Conservation (phyloP, 2,888 invertebrate species). For the Cerceris rybyensis region DNA sequence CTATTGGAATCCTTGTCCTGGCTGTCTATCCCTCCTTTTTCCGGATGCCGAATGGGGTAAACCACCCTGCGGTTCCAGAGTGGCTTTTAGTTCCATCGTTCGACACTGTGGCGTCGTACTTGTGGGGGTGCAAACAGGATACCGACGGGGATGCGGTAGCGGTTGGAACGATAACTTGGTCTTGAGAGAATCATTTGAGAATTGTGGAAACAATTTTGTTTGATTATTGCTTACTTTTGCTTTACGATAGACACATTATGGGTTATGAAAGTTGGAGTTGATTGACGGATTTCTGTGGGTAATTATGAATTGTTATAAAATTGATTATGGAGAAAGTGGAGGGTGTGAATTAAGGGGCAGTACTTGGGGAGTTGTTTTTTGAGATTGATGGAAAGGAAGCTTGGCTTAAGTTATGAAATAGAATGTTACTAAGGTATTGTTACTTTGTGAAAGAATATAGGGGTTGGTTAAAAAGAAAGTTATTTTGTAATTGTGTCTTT, state of each 20-base stretch:
- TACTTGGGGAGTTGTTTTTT: no score
- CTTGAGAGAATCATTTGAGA: not conserved
- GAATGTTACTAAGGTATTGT: no score
- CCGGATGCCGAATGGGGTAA: constrained; percentile 15
- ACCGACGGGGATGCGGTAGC: constrained; percentile 3
- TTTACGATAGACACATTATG: no score
- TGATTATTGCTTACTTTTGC: not conserved
- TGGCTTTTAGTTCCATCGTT: not conserved
- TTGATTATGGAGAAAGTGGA: not conserved
- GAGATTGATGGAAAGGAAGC: no score
- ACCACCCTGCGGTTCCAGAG: constrained; percentile 15
- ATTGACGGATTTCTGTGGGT: not conserved
- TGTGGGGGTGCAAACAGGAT: not conserved
- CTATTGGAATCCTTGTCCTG: not conserved
- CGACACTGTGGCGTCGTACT: constrained; percentile 10
- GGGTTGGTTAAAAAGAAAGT: no score
- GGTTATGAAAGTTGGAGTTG: no score
- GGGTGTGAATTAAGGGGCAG: constrained; percentile 1
- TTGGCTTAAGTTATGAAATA: no score
- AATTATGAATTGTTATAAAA: not conserved
- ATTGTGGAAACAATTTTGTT: not conserved
- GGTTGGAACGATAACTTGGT: no score
- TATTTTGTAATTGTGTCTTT: no score
- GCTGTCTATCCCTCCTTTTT: not conserved
- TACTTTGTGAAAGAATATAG: no score